Conservation (phyloP, 2,888 invertebrate genomes). For the Leucoma salicis region DNA sequence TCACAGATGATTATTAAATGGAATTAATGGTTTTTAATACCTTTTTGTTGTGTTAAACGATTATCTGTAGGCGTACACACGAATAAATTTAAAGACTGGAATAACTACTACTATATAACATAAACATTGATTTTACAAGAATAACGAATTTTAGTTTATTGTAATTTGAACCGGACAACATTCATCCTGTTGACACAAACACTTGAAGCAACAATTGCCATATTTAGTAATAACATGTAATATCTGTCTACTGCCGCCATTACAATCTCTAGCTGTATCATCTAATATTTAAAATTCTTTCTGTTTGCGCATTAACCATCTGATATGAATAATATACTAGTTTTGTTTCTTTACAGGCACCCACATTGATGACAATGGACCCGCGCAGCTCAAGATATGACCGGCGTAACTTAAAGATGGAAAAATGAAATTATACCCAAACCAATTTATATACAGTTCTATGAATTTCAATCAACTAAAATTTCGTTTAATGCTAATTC, state of each 20-base stretch:
- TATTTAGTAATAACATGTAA: conserved; percentile 30
- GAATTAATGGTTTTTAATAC: too few species aligned
- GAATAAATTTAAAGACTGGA: too few species aligned
- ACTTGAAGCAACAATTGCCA: conserved; percentile 13
- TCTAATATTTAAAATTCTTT: conserved; percentile 34
- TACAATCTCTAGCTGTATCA: conserved; percentile 29
- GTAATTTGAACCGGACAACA: conserved; percentile 11
- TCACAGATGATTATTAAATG: too few species aligned
- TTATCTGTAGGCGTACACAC: too few species aligned
- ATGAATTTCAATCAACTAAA: conserved; percentile 42
- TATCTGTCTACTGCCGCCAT: conserved; percentile 41
- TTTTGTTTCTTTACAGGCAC: conserved; percentile 51
- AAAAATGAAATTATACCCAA: conserved; percentile 25
- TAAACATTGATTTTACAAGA: too few species aligned
- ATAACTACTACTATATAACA: too few species aligned
- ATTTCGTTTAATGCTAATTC: conserved; percentile 41
- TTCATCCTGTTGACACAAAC: conserved; percentile 16
- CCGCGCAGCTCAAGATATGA: conserved; percentile 41
- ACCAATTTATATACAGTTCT: conserved; percentile 29
- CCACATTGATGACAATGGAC: conserved; percentile 24
- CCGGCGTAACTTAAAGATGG: conserved; percentile 51
- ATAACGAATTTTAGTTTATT: not conserved
- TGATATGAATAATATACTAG: conserved; percentile 35
- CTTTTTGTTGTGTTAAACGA: too few species aligned
- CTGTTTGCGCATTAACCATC: conserved; percentile 33